Evolutionary conservation across 2,888 invertebrate species (phyloP), one percentile per base, ranked within the genome.

Genomic region (Andrena minutula): DNA sequence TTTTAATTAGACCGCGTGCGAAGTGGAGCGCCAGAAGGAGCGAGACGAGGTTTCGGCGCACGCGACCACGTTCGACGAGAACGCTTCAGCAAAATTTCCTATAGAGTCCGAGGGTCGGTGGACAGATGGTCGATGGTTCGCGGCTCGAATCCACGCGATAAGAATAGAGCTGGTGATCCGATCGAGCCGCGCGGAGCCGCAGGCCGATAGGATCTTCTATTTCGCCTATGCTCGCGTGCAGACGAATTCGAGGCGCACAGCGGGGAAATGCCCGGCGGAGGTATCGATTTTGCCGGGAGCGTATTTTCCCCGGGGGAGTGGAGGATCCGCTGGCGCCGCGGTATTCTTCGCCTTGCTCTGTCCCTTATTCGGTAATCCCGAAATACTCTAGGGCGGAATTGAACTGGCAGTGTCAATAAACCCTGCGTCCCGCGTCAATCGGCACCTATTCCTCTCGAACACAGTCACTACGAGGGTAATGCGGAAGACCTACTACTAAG

Each of bases 221-320:
- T 69, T 68, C 41, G 61, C 7, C 70, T 23, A 32, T 56, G 53
- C 53, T 23, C 41, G 49, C 56, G 64, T 66, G 58, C 64, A 56
- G 74, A 68, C 63, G 79, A 74, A 83, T 65, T 76, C 60, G 41
- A 35, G 74, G 64, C 61, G 58, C 63, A 69, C 49, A 53, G 66
- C 35, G 65, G 63, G 75, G 73, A 87, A 77, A 66, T 75, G 78
- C 53, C n/a, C 51, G 41, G 41, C 41, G 41, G 61, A 28, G 61
- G 64, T 83, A 86, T 86, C 77, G 86, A 86, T 86, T 80, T 86
- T 78, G 53, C 64, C 79, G 79, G 76, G 66, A 53, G n/a, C 71
- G 75, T 78, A 68, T 28, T 53, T 68, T 41, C 28, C 16, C 41
- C 16, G 41, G 16, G 41, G 5, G n/a, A 49, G 53, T 8, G 28